Percentiles rank a stretch among this genome's conserved stretches.
Conservation (phyloP, 2,113 vertebrate species). For the Cranoglanis bouderius region DNA sequence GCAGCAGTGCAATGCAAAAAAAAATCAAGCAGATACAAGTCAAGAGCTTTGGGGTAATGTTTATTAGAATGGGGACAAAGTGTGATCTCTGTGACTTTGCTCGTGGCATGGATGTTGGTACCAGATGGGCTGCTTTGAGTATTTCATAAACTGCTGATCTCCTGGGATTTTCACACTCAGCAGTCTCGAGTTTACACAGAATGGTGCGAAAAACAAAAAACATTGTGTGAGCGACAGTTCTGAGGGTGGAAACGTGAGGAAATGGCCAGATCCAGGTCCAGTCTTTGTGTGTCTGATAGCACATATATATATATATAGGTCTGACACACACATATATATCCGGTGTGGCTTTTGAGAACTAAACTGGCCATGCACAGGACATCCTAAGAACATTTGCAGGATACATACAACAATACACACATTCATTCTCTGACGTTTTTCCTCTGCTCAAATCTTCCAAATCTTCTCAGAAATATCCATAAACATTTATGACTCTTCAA, state of each 20-base stretch:
- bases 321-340: too few species aligned
- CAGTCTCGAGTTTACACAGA: not conserved
- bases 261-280: too few species aligned
- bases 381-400: conserved; percentile 28
- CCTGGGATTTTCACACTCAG: too few species aligned
- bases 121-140: too few species aligned
- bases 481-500: conserved; percentile 21
- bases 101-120: not conserved
- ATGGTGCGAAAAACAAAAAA: not conserved
- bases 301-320: too few species aligned
- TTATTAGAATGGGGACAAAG: too few species aligned
- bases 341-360: too few species aligned
- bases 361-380: conserved; percentile 30
- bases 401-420: conserved; percentile 36
- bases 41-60: too few species aligned
- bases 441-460: conserved; percentile 18
- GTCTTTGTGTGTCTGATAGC: too few species aligned
- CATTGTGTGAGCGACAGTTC: too few species aligned
- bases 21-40: not conserved
- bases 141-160: too few species aligned
- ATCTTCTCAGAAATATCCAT: conserved; percentile 19
- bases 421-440: conserved; percentile 35
- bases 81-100: not conserved
- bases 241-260: too few species aligned
- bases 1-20: not conserved